Evolutionary conservation across 2,888 invertebrate species (phyloP).

Genomic region (Chouioia cunea): DNA sequence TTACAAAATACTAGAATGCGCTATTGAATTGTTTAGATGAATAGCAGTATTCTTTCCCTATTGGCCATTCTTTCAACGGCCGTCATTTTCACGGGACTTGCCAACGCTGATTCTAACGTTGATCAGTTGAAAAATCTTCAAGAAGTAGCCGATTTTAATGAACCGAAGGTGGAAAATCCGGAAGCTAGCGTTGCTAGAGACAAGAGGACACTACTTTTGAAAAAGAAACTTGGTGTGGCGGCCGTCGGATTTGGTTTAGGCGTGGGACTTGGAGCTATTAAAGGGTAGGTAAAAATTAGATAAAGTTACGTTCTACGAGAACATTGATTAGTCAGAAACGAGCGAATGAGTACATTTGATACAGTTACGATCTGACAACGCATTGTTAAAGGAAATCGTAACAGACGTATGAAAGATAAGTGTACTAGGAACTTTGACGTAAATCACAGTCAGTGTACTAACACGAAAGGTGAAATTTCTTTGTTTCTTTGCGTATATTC

Average conservation of each 20-base stretch:
- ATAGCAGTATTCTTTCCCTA: slow-evolving; percentile 46
- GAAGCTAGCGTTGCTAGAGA: slow-evolving; percentile 49
- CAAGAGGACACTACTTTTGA: slow-evolving; percentile 62
- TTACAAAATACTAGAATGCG: not conserved
- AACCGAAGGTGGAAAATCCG: slow-evolving; percentile 28
- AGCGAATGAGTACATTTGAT: no score
- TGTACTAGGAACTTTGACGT: no score
- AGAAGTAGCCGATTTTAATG: slow-evolving; percentile 42
- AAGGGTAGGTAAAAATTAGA: slow-evolving; percentile 53
- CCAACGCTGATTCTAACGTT: slow-evolving; percentile 24
- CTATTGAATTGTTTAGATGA: slow-evolving; percentile 49
- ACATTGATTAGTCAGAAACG: no score
- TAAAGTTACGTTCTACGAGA: no score
- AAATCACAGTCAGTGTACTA: no score
- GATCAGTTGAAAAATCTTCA: slow-evolving; percentile 43
- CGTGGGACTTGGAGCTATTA: slow-evolving; percentile 53
- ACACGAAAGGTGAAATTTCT: no score
- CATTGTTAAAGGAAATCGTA: no score
- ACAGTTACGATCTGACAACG: no score
- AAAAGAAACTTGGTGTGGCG: slow-evolving; percentile 63
- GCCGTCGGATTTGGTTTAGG: slow-evolving; percentile 63
- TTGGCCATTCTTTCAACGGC: slow-evolving; percentile 46
- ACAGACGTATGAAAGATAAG: no score
- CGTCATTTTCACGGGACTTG: slow-evolving; percentile 43
- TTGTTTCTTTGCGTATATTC: no score